Percentiles rank a stretch among this genome's conserved stretches.
Evolutionary conservation across 2,888 invertebrate genomes (phyloP).

Genomic region (Oligia strigilis): DNA sequence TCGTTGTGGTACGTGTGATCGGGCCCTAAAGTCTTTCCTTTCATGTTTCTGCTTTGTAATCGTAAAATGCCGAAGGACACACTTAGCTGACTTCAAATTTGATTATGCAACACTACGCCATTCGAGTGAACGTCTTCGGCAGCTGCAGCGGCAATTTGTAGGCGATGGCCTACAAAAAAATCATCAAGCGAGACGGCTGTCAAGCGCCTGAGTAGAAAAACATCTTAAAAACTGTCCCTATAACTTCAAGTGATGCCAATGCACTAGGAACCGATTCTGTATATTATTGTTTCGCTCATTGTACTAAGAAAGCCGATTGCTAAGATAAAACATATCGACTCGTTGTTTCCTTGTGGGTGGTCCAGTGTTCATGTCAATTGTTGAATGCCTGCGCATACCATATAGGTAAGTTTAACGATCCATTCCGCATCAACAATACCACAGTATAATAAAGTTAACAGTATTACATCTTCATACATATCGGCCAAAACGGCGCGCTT

Average conservation of each 20-base stretch:
- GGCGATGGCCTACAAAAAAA: slow-evolving; percentile 10
- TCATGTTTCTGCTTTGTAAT: not conserved
- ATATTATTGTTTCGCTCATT: not conserved
- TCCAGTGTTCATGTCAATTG: slow-evolving; percentile 53
- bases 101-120: slow-evolving; percentile 28
- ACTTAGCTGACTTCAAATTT: slow-evolving; percentile 12
- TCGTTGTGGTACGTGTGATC: not conserved
- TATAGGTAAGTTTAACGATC: slow-evolving; percentile 72
- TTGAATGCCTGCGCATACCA: slow-evolving; percentile 65
- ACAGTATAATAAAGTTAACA: not conserved
- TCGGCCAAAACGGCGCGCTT: not conserved
- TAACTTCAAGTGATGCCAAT: slow-evolving; percentile 14
- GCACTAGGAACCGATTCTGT: not conserved
- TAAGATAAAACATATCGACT: slow-evolving; percentile 49
- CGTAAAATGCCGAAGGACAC: not conserved
- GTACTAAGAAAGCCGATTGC: not conserved
- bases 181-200: slow-evolving; percentile 24
- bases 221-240: not conserved
- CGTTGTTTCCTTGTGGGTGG: slow-evolving; percentile 64
- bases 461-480: not conserved
- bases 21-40: not conserved
- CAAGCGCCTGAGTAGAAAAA: slow-evolving; percentile 35
- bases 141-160: not conserved
- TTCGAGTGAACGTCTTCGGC: slow-evolving; percentile 9
- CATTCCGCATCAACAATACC: slow-evolving; percentile 69